Evolutionary conservation across 2,888 invertebrate genomes (phyloP), one percentile per base, ranked within the genome.

Genomic region (Alloscopus bannaensis): DNA sequence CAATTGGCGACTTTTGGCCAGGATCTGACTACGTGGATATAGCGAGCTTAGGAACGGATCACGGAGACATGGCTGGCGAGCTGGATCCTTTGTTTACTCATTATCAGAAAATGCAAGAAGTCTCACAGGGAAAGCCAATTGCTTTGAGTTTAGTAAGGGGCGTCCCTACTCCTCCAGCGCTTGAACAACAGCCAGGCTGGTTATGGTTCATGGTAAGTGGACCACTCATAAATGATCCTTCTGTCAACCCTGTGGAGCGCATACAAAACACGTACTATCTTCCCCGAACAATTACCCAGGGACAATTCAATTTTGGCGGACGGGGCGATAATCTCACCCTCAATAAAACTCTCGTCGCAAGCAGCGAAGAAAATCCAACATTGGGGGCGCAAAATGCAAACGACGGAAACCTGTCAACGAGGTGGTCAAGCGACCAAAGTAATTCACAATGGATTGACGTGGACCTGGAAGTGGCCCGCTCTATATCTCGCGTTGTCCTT

Each of bases 151-250:
- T 82, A 50, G 78, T 78, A 2, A 82, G 84, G 11, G 42, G 77
- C 0, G 71, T 84, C n/a, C 84, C 84, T 20, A 60, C 79, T 18
- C 82, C 82, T 11, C 77, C 64, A n/a, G 52, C 77, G 18, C 47
- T 84, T 2, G 55, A 40, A n/a, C 36, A 78, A 18, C 84, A 84
- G 68, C 45, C 42, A 18, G 24, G 57, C 3, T 84, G 84, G 82
- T 52, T 66, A 1, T 84, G 82, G 82, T 84, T 82, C 31, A 84
- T 84, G 84, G 81, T 82, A 18, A 82, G 84, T 82, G 82, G 82
- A 13, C 82, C 82, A 36, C 81, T 82, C 45, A 64, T 84, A 42
- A 82, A 80, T 42, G 81, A 84, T 31, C 77, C 80, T 20, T 22
- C 65, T 29, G 82, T 73, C 52, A 84, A 84, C 45, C 70, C 69